Evolutionary conservation across 2,888 invertebrate genomes (phyloP).

Genomic region (Disparrhopalites patrizii): DNA sequence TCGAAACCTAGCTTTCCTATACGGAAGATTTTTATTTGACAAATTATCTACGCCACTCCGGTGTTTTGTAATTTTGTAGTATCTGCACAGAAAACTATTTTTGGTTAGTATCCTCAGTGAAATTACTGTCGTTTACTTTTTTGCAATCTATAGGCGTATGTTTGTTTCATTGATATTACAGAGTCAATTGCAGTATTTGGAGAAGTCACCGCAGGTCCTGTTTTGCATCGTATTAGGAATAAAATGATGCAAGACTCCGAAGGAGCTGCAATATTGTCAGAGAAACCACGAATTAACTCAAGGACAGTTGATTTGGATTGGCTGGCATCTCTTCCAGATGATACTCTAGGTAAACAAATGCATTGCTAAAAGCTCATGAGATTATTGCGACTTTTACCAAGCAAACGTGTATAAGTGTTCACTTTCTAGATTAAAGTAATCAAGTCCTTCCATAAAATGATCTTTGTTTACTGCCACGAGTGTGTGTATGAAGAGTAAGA

Average conservation of each 20-base stretch:
- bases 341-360: conserved; percentile 80
- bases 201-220: conserved; percentile 74
- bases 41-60: neutral
- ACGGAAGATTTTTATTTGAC: neutral
- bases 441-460: too few species aligned
- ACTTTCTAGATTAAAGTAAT: too few species aligned
- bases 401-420: too few species aligned
- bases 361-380: too few species aligned
- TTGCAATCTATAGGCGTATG: neutral
- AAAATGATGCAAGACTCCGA: conserved; percentile 74
- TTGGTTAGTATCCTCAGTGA: too few species aligned
- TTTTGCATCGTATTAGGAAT: conserved; percentile 66
- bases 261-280: conserved; percentile 67
- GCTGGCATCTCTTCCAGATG: conserved; percentile 67
- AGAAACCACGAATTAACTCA: conserved; percentile 83
- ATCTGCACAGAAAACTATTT: too few species aligned
- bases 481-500: too few species aligned
- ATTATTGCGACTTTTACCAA: too few species aligned
- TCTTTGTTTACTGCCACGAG: too few species aligned
- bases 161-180: conserved; percentile 47
- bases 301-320: conserved; percentile 69
- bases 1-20: too few species aligned
- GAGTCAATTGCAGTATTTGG: conserved; percentile 95
- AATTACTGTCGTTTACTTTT: too few species aligned
- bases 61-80: too few species aligned